Conservation (phyloP, 2,888 invertebrate genomes). For the Eugnorisma glareosa region DNA sequence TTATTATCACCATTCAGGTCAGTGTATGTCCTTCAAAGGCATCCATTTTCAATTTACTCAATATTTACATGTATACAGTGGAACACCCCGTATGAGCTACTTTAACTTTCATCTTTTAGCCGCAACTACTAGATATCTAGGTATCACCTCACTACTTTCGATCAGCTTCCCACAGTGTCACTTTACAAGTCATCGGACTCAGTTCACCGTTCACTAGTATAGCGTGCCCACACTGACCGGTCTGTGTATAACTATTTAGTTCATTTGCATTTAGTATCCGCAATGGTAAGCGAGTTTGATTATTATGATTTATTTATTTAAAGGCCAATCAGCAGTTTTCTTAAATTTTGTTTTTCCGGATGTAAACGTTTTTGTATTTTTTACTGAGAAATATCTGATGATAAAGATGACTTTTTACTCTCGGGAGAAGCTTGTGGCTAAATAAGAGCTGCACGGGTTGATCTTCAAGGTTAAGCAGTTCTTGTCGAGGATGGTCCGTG, state of each 20-base stretch:
- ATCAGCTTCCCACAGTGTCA: conserved; percentile 22
- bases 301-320: background rate
- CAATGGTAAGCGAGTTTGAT: conserved; percentile 40
- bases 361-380: background rate
- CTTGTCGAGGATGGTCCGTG: no score
- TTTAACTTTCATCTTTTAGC: background rate
- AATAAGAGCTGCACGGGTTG: no score
- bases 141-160: conserved; percentile 15
- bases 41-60: no score
- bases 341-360: background rate
- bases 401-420: background rate
- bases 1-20: background rate
- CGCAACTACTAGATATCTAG: background rate
- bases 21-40: no score
- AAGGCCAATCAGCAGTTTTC: background rate
- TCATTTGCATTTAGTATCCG: background rate
- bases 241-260: background rate
- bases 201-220: conserved; percentile 43
- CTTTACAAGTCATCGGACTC: conserved; percentile 23
- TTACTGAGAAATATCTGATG: background rate
- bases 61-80: background rate
- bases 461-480: no score
- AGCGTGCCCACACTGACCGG: background rate
- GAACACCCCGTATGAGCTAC: background rate
- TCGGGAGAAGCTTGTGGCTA: no score